Conservation (phyloP, 1,140 invertebrate genomes). For the Plutomurus gul region DNA sequence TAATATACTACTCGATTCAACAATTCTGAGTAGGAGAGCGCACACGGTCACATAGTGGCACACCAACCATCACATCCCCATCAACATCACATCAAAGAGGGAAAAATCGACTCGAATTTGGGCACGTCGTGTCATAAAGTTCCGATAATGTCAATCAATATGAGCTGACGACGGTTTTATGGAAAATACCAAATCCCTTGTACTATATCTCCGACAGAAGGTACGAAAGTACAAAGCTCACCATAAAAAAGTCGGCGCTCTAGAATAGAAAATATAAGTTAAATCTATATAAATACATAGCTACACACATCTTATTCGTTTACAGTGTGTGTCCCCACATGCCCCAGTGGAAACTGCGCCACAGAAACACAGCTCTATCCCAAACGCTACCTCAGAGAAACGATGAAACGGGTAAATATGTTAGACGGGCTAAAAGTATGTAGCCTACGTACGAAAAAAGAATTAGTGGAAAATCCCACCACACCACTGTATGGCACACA, state of each 20-base stretch:
- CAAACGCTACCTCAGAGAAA: no score
- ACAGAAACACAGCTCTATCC: no score
- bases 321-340: not conserved
- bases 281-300: not conserved
- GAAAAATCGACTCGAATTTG: slow-evolving; percentile 10
- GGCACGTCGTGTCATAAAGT: slow-evolving; percentile 44
- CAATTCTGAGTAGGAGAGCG: no score
- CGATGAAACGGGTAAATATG: no score
- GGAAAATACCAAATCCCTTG: slow-evolving; percentile 34
- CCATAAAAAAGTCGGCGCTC: slow-evolving; percentile 16
- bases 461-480: no score
- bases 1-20: not conserved
- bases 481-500: no score
- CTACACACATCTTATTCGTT: not conserved
- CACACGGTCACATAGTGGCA: not conserved
- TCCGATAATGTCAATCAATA: slow-evolving; percentile 46
- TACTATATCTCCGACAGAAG: not conserved
- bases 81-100: slow-evolving; percentile 34
- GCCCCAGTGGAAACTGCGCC: no score
- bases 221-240: not conserved
- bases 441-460: no score
- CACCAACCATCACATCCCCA: slow-evolving; percentile 1
- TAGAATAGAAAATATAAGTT: slow-evolving; percentile 22
- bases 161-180: slow-evolving; percentile 44
- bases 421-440: no score